Percentiles rank a stretch among this genome's conserved stretches.
These are phyloP conservation scores for Adelges cooleyi DNA, from an alignment of 1,140 invertebrate species.

Conservation along the genomic window DNA sequence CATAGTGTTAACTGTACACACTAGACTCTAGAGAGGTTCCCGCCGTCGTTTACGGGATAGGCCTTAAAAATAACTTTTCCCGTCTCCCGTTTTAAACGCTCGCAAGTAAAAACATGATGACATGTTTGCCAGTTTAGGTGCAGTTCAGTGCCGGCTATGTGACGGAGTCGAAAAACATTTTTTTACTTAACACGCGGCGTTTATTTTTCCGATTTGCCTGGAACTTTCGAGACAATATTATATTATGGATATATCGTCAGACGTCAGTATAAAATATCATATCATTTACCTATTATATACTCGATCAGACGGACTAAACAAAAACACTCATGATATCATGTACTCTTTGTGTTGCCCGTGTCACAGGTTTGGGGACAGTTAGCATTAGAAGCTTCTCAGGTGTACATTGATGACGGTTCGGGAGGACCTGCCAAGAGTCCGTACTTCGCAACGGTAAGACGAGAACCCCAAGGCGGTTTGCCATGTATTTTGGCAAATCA, in stretches of 20 bases:
- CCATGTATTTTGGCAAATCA: no score
- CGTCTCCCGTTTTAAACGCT: not conserved
- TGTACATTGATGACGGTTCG: slow-evolving; percentile 66
- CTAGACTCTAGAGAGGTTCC: not conserved
- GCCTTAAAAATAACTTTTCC: slow-evolving; percentile 12
- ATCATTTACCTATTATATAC: no score
- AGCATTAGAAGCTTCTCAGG: slow-evolving; percentile 67
- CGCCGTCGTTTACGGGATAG: not conserved
- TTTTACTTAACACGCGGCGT: no score
- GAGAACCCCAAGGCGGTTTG: no score
- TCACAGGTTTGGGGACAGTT: slow-evolving; percentile 64
- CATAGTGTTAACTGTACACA: not conserved
- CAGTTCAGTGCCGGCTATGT: no score
- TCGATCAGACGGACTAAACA: no score
- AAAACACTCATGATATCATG: no score
- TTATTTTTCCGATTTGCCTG: no score
- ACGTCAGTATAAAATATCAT: slow-evolving; percentile 1
- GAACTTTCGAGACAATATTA: no score
- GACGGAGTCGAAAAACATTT: no score
- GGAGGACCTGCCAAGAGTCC: slow-evolving; percentile 52
- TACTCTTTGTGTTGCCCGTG: not conserved
- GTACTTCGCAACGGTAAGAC: slow-evolving; percentile 66
- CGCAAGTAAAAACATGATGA: no score
- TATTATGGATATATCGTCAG: slow-evolving; percentile 25
- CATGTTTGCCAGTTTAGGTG: no score